Conservation (phyloP, 2,888 invertebrate genomes). For the Cryptosula pallasiana region DNA sequence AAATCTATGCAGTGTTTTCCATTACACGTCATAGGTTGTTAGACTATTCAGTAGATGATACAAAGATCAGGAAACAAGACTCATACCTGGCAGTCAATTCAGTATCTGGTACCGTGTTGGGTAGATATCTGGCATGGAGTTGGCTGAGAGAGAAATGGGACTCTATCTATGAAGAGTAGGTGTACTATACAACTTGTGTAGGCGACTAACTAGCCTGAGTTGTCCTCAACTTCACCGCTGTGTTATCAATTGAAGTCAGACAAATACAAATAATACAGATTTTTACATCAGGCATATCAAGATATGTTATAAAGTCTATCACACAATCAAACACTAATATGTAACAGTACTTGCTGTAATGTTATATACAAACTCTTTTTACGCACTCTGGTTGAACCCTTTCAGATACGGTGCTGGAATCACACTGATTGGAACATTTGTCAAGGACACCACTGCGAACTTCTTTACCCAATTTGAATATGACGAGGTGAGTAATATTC, state of each 20-base stretch:
- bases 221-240: not conserved
- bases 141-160: conserved; percentile 52
- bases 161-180: conserved; percentile 61
- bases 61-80: conserved; percentile 24
- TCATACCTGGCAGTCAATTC: conserved; percentile 54
- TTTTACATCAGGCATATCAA: too few relatives aligned
- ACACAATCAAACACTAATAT: too few relatives aligned
- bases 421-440: not conserved
- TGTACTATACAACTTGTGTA: not conserved
- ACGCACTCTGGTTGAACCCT: too few relatives aligned
- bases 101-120: conserved; percentile 74
- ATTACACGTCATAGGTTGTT: conserved; percentile 21
- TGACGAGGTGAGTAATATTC: not conserved
- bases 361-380: too few relatives aligned
- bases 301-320: too few relatives aligned
- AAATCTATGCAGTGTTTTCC: too few relatives aligned
- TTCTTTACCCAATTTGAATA: not conserved
- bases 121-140: conserved; percentile 74
- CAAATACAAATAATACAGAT: too few relatives aligned
- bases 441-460: not conserved
- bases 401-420: not conserved
- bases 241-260: not conserved
- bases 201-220: not conserved
- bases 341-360: too few relatives aligned
- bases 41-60: conserved; percentile 17